These are phyloP conservation scores for Carlito syrichta DNA, from an alignment of 2,113 vertebrate genomes.

Conservation along the genomic window DNA sequence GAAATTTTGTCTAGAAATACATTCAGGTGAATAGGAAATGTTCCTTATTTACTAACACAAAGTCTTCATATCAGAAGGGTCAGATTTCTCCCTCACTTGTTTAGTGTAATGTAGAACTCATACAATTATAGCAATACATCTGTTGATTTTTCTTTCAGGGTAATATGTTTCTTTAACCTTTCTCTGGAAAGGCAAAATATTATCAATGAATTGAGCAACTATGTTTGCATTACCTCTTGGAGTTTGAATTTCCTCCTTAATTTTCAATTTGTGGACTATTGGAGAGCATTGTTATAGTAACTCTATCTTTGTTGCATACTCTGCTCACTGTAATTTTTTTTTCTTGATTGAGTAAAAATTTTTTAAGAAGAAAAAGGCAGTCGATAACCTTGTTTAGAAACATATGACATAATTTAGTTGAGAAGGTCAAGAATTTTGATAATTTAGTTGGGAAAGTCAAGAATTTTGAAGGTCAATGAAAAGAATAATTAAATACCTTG, in stretches of 20 bases:
- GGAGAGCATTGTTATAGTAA: not conserved
- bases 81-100: not conserved
- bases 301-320: not conserved
- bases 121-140: not conserved
- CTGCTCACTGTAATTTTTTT: not conserved
- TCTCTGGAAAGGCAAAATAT: slow-evolving; percentile 21
- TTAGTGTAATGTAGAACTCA: slow-evolving; percentile 23
- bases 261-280: not conserved
- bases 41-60: not conserved
- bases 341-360: not conserved
- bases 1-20: not conserved
- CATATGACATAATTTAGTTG: not conserved
- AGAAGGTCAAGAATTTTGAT: not conserved
- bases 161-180: not conserved
- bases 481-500: not conserved
- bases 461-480: not conserved
- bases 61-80: not conserved
- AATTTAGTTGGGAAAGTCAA: not conserved
- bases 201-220: not conserved
- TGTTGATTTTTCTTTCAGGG: not conserved
- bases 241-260: not conserved
- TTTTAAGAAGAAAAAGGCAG: not conserved
- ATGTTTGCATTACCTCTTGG: not conserved
- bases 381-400: not conserved
- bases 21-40: not conserved